A percentile compares a stretch with the other conserved stretches of the same genome.
These are phyloP conservation scores for Heliconius hermathena DNA, from an alignment of 1,140 invertebrate genomes.

Conservation along the genomic window DNA sequence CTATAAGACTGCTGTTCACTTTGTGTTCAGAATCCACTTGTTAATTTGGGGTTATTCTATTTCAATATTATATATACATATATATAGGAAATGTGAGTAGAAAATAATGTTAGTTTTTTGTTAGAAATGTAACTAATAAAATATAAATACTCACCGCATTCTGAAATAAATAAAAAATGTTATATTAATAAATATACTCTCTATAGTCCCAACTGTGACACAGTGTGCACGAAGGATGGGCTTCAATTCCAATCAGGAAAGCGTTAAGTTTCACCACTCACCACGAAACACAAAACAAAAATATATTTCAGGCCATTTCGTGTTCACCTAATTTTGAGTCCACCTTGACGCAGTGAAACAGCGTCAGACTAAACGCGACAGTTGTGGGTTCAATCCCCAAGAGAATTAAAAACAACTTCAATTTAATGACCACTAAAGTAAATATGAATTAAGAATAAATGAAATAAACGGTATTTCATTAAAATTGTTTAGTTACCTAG, in stretches of 20 bases:
- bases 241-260: not conserved
- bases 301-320: too few species aligned
- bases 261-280: too few species aligned
- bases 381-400: too few species aligned
- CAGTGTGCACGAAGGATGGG: not conserved
- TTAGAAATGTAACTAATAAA: not conserved
- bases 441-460: not conserved
- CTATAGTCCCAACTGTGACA: not conserved
- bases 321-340: too few species aligned
- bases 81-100: too few species aligned
- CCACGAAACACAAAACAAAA: too few species aligned
- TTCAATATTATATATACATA: not conserved
- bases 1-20: conserved; percentile 21
- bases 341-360: too few species aligned
- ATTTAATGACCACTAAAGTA: not conserved
- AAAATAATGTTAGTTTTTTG: not conserved
- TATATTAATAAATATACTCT: not conserved
- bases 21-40: conserved; percentile 22
- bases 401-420: too few species aligned
- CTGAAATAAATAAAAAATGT: not conserved
- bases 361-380: too few species aligned
- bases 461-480: not conserved
- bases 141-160: not conserved
- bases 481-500: conserved; percentile 28
- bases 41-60: conserved; percentile 11